These are phyloP conservation scores for Phyllotreta cruciferae DNA, from an alignment of 2,888 invertebrate genomes.

Conservation along the genomic window DNA sequence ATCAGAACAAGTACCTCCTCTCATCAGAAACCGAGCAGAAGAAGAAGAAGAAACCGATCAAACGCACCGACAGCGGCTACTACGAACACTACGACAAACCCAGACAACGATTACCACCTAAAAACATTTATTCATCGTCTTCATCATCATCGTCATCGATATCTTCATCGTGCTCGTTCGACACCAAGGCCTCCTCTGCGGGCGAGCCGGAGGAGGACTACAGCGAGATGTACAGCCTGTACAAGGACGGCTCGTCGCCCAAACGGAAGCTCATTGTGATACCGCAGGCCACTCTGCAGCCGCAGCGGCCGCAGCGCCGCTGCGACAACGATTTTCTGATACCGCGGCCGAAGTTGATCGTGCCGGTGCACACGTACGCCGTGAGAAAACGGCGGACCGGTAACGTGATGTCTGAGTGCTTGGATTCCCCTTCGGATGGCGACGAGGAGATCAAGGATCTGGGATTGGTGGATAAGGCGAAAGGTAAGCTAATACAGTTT, in stretches of 20 bases:
- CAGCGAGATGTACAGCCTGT: conserved; percentile 48
- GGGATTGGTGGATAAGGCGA: conserved; percentile 18
- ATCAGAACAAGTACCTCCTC: conserved; percentile 54
- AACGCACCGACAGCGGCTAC: conserved; percentile 55
- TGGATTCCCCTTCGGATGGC: conserved; percentile 39
- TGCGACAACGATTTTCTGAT: conserved; percentile 71
- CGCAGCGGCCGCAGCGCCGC: too few species aligned
- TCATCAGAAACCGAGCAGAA: conserved; percentile 31
- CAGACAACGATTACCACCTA: conserved; percentile 56
- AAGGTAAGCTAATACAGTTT: conserved; percentile 29
- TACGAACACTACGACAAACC: conserved; percentile 56
- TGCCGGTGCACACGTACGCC: conserved; percentile 88
- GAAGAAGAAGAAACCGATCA: conserved; percentile 37
- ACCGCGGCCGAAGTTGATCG: conserved; percentile 84
- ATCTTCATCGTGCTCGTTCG: conserved; percentile 28
- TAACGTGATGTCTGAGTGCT: conserved; percentile 59
- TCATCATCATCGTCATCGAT: conserved; percentile 38
- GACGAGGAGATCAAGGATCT: conserved; percentile 25
- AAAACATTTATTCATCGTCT: conserved; percentile 52
- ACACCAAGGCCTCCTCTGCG: conserved; percentile 27
- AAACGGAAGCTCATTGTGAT: conserved; percentile 29
- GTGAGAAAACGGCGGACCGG: conserved; percentile 81
- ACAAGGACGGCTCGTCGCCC: conserved; percentile 50
- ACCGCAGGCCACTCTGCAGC: conserved; percentile 18
- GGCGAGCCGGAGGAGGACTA: conserved; percentile 34